These are phyloP conservation scores for Alligator sinensis DNA, from an alignment of 2,113 vertebrate species.

Conservation along the genomic window DNA sequence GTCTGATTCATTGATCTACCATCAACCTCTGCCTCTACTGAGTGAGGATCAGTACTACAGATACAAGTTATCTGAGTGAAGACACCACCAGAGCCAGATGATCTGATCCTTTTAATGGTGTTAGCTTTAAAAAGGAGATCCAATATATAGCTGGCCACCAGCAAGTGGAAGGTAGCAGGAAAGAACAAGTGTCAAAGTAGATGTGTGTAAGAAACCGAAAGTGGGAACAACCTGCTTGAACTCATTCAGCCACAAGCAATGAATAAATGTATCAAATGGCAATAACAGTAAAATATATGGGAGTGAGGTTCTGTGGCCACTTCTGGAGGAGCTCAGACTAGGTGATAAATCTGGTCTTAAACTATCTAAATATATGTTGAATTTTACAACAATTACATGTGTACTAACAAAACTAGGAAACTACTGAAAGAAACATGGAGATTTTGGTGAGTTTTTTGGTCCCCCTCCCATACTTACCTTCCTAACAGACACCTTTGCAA, in stretches of 20 bases:
- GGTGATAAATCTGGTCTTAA: neutral
- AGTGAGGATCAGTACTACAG: neutral
- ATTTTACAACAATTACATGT: constrained; percentile 20
- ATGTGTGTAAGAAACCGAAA: constrained; percentile 35
- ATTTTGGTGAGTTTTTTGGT: no score
- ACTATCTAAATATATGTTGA: neutral
- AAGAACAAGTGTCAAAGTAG: constrained; percentile 19
- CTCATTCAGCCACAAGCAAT: neutral
- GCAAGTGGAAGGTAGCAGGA: constrained; percentile 43
- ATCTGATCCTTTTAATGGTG: neutral
- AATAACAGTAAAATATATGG: neutral
- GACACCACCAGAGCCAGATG: neutral
- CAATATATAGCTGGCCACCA: neutral
- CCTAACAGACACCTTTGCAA: neutral
- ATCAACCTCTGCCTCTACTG: no score
- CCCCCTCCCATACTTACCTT: neutral
- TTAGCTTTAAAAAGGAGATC: neutral
- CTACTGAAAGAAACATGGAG: neutral
- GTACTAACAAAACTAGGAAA: neutral
- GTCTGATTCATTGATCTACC: no score
- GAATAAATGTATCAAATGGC: neutral
- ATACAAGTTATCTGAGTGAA: neutral
- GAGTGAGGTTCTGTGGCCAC: neutral
- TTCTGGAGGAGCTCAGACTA: neutral
- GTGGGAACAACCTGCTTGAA: constrained; percentile 1